Evolutionary conservation across 2,113 vertebrate species (phyloP).

Genomic region (Erpornis zantholeuca): DNA sequence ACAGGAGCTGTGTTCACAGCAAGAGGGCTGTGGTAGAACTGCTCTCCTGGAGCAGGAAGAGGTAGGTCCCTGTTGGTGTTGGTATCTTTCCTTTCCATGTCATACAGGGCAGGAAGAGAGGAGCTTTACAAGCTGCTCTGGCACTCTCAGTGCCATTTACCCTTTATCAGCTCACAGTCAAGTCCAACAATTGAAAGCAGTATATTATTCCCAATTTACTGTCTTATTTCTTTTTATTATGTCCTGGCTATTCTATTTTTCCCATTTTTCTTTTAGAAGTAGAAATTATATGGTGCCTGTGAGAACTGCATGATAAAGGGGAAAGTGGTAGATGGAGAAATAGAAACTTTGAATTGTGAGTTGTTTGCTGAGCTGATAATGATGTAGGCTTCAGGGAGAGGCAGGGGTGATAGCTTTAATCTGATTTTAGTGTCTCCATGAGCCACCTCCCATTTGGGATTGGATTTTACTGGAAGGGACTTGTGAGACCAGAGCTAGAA

Average conservation of each 20-base stretch:
- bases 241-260: background rate
- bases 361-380: background rate
- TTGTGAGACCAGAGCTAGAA: background rate
- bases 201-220: background rate
- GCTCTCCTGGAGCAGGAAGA: background rate
- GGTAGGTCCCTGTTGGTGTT: background rate
- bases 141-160: background rate
- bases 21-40: background rate
- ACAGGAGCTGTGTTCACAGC: background rate
- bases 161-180: background rate
- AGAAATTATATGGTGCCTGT: background rate
- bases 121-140: background rate
- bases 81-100: background rate
- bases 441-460: background rate
- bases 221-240: background rate
- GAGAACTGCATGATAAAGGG: background rate
- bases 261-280: background rate
- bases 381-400: background rate
- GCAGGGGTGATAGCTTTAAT: background rate
- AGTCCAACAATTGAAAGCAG: background rate
- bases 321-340: background rate
- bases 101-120: background rate
- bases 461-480: background rate
- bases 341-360: background rate
- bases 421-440: background rate